Evolutionary conservation across 2,797 vertebrate genomes (phyloP), one percentile per base, ranked within the genome.

Genomic region (Sardinella longiceps): DNA sequence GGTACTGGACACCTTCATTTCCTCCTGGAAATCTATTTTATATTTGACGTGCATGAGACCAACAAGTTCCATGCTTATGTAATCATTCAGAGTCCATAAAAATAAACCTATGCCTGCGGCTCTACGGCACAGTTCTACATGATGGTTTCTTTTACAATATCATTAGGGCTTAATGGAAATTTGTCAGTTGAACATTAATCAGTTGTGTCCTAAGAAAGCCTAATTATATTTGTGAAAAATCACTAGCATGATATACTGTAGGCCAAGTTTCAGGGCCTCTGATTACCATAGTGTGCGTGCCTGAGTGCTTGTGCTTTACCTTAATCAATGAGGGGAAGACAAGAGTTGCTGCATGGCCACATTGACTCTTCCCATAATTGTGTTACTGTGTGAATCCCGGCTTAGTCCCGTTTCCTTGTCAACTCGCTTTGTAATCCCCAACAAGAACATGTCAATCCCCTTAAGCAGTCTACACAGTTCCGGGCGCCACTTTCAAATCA

Each of bases 301-400:
- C 20, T 18, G 23, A 12, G 46, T 48, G 11, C 4, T 10, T 9
- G 46, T 48, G 46, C 1, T 0, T 7, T 10, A 10, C 46, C 46
- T 48, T 10, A 45, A 45, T 45, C 3, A 48, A 48, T 48, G 46
- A 6, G 12, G 46, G 46, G 46, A 48, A 48, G 46, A 48, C 46
- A 12, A 10, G 9, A 48, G 7, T 48, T 7, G 11, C 46, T 10
- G 1, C 7, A 7, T 43, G 43, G 43, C 7, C 43, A 56, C 53
- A 23, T n/a, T n/a, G n/a, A n/a, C n/a, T n/a, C n/a, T n/a, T n/a
- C n/a, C n/a, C n/a, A n/a, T n/a, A n/a, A n/a, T n/a, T 53, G 50
- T 51, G 51, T 53, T 92, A 95, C 91, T 93, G 92, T 95, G 94
- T 89, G 94, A 95, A 96, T 95, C 92, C 92, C 92, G 45, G 90